A percentile compares a stretch with the other conserved stretches of the same genome.
These are phyloP conservation scores for Globodera ellingtonae DNA, from an alignment of 1,140 invertebrate genomes.

Conservation along the genomic window DNA sequence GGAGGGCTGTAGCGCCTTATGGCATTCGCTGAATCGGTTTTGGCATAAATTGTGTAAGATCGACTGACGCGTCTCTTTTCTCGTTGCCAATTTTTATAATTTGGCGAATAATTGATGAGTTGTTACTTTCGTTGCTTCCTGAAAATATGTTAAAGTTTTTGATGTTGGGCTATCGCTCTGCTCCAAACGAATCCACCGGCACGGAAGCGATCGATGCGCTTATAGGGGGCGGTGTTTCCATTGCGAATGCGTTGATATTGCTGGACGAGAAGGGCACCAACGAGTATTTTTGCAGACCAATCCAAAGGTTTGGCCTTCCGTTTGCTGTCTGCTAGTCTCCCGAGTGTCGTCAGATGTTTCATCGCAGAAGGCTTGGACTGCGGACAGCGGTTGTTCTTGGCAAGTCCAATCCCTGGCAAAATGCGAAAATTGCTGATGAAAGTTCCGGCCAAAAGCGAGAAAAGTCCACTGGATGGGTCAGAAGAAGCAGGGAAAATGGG, in stretches of 20 bases:
- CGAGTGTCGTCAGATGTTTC: neutral
- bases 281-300: neutral
- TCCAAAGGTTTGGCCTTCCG: neutral
- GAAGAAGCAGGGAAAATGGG: neutral
- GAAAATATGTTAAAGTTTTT: neutral
- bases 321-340: neutral
- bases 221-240: neutral
- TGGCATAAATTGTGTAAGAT: too few species aligned
- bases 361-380: neutral
- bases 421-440: neutral
- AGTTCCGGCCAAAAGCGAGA: neutral
- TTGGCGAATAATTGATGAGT: neutral
- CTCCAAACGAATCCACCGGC: conserved; percentile 1
- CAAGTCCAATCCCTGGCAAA: neutral
- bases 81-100: neutral
- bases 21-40: too few species aligned
- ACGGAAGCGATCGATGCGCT: conserved; percentile 3
- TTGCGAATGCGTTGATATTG: neutral
- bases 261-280: conserved; percentile 2
- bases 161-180: neutral
- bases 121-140: neutral
- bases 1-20: too few species aligned
- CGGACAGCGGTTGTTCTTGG: neutral
- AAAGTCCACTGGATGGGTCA: neutral
- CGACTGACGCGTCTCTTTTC: too few species aligned